Base-by-base conservation (phyloP, 2,113 vertebrate species). In the Vombatus ursinus region DNA sequence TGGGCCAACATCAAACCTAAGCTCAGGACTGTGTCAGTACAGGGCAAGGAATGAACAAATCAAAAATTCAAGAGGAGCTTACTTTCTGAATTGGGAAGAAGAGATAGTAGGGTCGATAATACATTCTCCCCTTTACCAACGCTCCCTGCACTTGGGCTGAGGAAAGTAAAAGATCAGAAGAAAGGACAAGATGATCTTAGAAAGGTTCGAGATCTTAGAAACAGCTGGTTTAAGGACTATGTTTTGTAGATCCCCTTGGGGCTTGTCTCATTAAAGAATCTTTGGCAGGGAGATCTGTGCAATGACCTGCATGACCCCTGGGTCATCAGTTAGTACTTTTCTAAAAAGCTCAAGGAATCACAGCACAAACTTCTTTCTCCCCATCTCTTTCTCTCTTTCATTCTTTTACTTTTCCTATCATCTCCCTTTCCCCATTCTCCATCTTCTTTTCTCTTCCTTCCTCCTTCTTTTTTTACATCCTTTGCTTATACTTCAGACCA, bases 1-100 rank as follows among this genome's bases (percentile, higher is more conserved):
- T 2, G 47, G 92, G 25, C 0, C 22, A 8, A 0, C 3, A n/a
- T n/a, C 51, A 12, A 25, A 49, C n/a, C 0, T 0, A 7, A 26
- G 31, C n/a, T 31, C 47, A 44, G 31, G 1, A 37, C 26, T 25
- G 0, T 2, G n/a, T 8, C 26, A 31, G 25, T 14, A 31, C 0
- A 90, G 91, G 25, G 8, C 0, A 16, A 52, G 8, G 31, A 50
- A 2, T 19, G 24, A 0, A 0, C 23, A 84, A 50, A n/a, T 84
- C 50, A 91, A 91, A 50, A 68, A 3, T 8, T 2, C 5, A 0
- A 47, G 19, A n/a, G 90, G 28, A 50, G 12, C 5, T 61, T 90
- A 11, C 51, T 91, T 61, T 44, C 53, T 49, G 31, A 49, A 84
- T 44, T 44, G 14, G n/a, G 16, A 84, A 84, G 68, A 84, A 84